Evolutionary conservation across 1,140 invertebrate genomes (phyloP).

Genomic region (Steinernema feltiae): DNA sequence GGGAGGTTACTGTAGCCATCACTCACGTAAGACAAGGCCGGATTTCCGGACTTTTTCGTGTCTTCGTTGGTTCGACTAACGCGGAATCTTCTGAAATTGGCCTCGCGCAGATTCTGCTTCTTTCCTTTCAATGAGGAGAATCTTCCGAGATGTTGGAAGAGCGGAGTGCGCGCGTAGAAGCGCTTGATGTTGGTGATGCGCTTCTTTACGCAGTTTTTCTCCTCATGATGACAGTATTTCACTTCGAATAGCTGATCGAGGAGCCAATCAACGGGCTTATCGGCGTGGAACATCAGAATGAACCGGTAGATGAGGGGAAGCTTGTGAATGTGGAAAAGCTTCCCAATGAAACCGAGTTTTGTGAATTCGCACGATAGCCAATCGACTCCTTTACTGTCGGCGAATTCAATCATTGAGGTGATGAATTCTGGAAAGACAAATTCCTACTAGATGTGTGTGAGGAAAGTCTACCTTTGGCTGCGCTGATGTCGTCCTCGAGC

Average conservation of each 20-base stretch:
- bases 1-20: not conserved
- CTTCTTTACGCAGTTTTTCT: slow-evolving; percentile 56
- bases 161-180: slow-evolving; percentile 74
- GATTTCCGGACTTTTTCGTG: slow-evolving; percentile 36
- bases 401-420: slow-evolving; percentile 68
- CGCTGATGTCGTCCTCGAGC: slow-evolving; percentile 89
- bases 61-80: not conserved
- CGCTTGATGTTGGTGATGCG: slow-evolving; percentile 12
- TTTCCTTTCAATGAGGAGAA: slow-evolving; percentile 92
- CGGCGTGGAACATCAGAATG: slow-evolving; percentile 87
- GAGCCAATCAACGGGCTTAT: slow-evolving; percentile 94
- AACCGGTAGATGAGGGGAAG: slow-evolving; percentile 82
- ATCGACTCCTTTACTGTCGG: slow-evolving; percentile 65
- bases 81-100: not conserved
- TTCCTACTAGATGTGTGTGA: slow-evolving; percentile 23
- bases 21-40: not conserved
- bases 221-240: slow-evolving; percentile 69
- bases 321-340: slow-evolving; percentile 84
- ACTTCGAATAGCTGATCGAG: slow-evolving; percentile 82
- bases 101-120: slow-evolving; percentile 86
- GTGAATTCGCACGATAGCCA: slow-evolving; percentile 94
- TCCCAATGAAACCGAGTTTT: slow-evolving; percentile 83
- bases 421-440: slow-evolving; percentile 27
- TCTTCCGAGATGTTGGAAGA: slow-evolving; percentile 91
- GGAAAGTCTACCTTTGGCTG: slow-evolving; percentile 80